phyloP scores from a whole-genome alignment of 1,140 invertebrate genomes.

The Physella acuta region DNA sequence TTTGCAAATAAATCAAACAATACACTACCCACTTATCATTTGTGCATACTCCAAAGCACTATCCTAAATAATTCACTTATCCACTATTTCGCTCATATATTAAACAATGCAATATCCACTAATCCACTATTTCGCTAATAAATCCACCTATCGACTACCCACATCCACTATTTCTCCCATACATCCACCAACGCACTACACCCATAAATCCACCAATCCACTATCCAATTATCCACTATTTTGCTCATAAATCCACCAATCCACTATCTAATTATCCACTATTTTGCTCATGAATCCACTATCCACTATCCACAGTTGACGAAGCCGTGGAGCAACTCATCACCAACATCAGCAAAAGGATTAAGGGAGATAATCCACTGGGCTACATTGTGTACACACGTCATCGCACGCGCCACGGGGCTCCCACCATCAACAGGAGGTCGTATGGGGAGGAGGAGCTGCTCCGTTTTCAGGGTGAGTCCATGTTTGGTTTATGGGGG shows the following conservation, averaged over 20 bases:
- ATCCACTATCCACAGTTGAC: constrained; percentile 3
- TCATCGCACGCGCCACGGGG: constrained; percentile 12
- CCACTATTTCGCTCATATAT: too few species aligned
- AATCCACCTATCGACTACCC: too few species aligned
- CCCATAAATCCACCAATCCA: not conserved
- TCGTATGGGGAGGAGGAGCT: constrained; percentile 19
- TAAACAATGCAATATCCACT: too few species aligned
- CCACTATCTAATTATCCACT: not conserved
- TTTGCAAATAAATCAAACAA: too few species aligned
- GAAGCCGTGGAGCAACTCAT: constrained; percentile 15
- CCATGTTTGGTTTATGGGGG: too few species aligned
- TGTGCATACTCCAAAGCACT: too few species aligned
- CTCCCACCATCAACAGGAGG: constrained; percentile 19
- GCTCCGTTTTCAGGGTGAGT: constrained; percentile 15
- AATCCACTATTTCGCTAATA: not conserved
- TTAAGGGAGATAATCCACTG: not conserved
- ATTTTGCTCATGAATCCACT: not conserved
- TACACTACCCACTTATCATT: too few species aligned
- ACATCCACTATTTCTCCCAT: too few species aligned
- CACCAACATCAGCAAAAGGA: not conserved
- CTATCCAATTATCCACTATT: not conserved
- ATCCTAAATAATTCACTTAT: too few species aligned
- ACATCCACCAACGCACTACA: too few species aligned
- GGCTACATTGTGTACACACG: not conserved
- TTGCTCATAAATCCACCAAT: not conserved